Evolutionary conservation across 1,140 invertebrate genomes (phyloP).

Genomic region (Bombus vancouverensis): DNA sequence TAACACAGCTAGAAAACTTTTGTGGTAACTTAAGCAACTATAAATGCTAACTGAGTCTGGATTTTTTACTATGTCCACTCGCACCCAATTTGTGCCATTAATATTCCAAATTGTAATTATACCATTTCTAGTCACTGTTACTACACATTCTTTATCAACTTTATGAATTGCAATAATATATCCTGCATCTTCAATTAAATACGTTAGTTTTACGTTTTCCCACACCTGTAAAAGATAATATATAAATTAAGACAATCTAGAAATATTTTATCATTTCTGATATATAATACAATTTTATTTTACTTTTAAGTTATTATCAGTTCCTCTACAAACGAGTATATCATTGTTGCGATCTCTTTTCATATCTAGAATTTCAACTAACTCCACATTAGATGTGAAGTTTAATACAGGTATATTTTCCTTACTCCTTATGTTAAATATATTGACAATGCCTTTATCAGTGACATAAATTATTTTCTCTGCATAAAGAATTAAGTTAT

Average conservation of each 20-base stretch:
- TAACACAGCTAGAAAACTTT: constrained; percentile 71
- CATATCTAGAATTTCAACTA: constrained; percentile 68
- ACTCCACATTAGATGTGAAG: constrained; percentile 53
- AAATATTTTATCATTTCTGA: neutral
- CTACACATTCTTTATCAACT: constrained; percentile 61
- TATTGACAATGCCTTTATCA: constrained; percentile 62
- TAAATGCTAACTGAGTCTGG: constrained; percentile 55
- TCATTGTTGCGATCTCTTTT: constrained; percentile 24
- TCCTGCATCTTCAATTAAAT: constrained; percentile 59
- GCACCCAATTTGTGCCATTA: constrained; percentile 58
- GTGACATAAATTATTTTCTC: constrained; percentile 73
- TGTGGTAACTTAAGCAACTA: constrained; percentile 70
- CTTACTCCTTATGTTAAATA: constrained; percentile 67
- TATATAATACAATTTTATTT: neutral
- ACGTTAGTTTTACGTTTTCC: constrained; percentile 40
- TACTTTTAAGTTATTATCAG: constrained; percentile 69
- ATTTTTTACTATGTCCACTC: constrained; percentile 41
- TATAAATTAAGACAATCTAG: neutral
- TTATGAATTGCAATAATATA: constrained; percentile 70
- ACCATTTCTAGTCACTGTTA: constrained; percentile 71
- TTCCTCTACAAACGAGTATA: constrained; percentile 68
- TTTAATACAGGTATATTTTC: constrained; percentile 49
- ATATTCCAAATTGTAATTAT: constrained; percentile 71
- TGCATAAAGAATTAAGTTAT: constrained; percentile 69
- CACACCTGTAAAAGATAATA: constrained; percentile 56